Evolutionary conservation across 1,140 invertebrate genomes (phyloP).

Genomic region (Ylistrum balloti): DNA sequence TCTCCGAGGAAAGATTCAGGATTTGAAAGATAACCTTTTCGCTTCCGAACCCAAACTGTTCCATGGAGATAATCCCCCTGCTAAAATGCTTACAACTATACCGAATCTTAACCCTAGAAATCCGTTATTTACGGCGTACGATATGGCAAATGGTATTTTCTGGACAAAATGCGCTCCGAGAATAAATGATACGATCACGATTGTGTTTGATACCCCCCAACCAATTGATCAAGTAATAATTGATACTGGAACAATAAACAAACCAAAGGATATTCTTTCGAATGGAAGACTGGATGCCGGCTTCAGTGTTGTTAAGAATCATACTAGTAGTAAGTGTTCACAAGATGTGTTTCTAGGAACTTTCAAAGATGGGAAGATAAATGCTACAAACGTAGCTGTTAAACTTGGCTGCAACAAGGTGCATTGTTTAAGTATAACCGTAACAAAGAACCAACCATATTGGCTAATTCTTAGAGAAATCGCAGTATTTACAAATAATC

Average conservation of each 20-base stretch:
- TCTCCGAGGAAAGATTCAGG: constrained; percentile 95
- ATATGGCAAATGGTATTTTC: constrained; percentile 56
- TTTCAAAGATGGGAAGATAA: constrained; percentile 56
- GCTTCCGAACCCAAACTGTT: constrained; percentile 51
- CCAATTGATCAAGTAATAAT: constrained; percentile 55
- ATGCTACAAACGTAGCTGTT: constrained; percentile 45
- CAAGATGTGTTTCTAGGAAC: constrained; percentile 56
- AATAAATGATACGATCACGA: constrained; percentile 54
- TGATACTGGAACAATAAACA: constrained; percentile 50
- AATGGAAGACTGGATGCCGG: constrained; percentile 50
- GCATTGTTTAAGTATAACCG: constrained; percentile 60
- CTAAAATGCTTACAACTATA: constrained; percentile 61
- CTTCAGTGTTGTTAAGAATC: constrained; percentile 46
- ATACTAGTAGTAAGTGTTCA: constrained; percentile 47
- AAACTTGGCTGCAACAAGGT: neutral
- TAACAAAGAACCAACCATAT: constrained; percentile 51
- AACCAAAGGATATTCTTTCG: constrained; percentile 57
- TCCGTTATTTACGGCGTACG: constrained; percentile 55
- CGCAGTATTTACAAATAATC: constrained; percentile 57
- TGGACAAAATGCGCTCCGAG: constrained; percentile 55
- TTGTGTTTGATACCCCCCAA: constrained; percentile 63
- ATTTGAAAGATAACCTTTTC: constrained; percentile 88
- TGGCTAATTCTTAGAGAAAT: constrained; percentile 66
- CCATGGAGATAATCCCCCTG: constrained; percentile 63
- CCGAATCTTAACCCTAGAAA: constrained; percentile 45